Conservation (phyloP, 2,888 invertebrate genomes). For the Sarcophaga variegata region DNA sequence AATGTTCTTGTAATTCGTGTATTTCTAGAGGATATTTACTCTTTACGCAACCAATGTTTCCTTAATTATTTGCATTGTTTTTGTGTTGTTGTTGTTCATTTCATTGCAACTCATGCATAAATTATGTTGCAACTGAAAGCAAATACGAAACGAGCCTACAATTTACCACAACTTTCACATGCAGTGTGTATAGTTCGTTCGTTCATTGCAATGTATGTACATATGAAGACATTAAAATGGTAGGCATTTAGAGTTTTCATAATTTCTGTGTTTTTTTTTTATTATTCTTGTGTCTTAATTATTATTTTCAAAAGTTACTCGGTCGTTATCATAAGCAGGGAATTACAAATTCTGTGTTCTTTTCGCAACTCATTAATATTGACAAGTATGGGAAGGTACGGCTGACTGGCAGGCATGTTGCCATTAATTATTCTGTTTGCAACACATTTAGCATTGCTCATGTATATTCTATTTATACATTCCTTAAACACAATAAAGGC, state of each 20-base stretch:
- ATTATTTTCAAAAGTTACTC: too few relatives aligned
- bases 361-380: constrained; percentile 39
- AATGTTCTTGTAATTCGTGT: constrained; percentile 28
- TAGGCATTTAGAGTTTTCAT: constrained; percentile 22
- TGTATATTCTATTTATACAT: too few relatives aligned
- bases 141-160: background rate
- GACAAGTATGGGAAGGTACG: constrained; percentile 13
- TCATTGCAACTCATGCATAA: constrained; percentile 59
- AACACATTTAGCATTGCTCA: too few relatives aligned
- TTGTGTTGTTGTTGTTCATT: constrained; percentile 56
- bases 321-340: background rate
- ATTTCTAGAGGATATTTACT: background rate
- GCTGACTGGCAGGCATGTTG: background rate
- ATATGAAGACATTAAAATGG: constrained; percentile 14
- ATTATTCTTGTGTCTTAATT: background rate
- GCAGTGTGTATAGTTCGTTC: background rate
- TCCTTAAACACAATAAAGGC: too few relatives aligned
- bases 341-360: background rate
- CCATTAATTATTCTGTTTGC: background rate
- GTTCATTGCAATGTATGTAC: background rate
- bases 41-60: constrained; percentile 37
- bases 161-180: constrained; percentile 7
- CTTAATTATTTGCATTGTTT: constrained; percentile 60
- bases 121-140: constrained; percentile 50
- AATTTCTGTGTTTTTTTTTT: background rate